These are phyloP conservation scores for Helleia helle DNA, from an alignment of 2,888 invertebrate species.

Conservation along the genomic window DNA sequence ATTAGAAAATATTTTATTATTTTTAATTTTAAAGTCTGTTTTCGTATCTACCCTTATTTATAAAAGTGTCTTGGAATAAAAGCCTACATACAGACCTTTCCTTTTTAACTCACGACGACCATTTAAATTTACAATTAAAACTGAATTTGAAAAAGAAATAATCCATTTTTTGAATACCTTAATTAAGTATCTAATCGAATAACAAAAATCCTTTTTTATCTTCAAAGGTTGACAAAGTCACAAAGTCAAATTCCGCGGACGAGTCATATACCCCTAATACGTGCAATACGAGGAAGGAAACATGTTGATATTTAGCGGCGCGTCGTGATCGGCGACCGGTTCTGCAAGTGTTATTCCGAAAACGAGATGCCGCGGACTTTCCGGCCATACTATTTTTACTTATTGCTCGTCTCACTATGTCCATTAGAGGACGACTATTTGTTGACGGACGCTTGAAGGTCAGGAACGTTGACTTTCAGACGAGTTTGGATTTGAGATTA, in stretches of 20 bases:
- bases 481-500: constrained; percentile 11
- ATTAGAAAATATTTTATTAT: too few species aligned
- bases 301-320: constrained; percentile 63
- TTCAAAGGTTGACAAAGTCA: background rate
- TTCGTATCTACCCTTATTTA: too few species aligned
- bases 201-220: background rate
- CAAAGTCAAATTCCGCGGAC: background rate
- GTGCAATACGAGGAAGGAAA: constrained; percentile 62
- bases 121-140: too few species aligned
- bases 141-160: too few species aligned
- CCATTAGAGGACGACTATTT: constrained; percentile 47
- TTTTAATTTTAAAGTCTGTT: too few species aligned
- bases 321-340: constrained; percentile 49
- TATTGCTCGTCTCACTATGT: constrained; percentile 33
- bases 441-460: constrained; percentile 53
- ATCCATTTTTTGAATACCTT: too few species aligned
- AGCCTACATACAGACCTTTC: too few species aligned
- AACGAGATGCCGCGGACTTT: constrained; percentile 67
- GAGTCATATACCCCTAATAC: constrained; percentile 27
- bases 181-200: background rate
- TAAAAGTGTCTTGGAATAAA: too few species aligned
- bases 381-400: constrained; percentile 42
- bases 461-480: constrained; percentile 40
- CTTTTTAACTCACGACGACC: too few species aligned
- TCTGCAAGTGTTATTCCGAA: constrained; percentile 69